These are phyloP conservation scores for Scelioninae gen. 1 DNA, from an alignment of 2,888 invertebrate genomes.

Conservation along the genomic window DNA sequence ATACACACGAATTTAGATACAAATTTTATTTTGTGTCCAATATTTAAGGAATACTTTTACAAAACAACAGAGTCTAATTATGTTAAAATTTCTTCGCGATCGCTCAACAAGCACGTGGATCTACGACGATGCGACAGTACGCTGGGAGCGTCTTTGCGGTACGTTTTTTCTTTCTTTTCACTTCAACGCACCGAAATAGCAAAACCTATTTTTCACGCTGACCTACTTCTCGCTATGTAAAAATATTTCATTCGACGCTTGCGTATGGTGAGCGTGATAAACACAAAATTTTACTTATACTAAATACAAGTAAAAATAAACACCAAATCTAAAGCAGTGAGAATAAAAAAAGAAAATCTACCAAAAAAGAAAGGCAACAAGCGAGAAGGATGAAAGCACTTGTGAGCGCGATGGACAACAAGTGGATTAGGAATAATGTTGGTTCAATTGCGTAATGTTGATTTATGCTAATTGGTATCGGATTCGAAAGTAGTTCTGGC, in stretches of 20 bases:
- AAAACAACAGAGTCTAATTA: too few species aligned
- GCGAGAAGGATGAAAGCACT: too few species aligned
- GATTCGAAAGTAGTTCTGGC: conserved; percentile 52
- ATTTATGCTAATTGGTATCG: conserved; percentile 34
- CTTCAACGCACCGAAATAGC: conserved; percentile 58
- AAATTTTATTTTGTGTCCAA: too few species aligned
- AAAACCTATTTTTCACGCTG: conserved; percentile 63
- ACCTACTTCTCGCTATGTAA: conserved; percentile 52
- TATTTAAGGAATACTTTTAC: too few species aligned
- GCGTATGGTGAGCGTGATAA: conserved; percentile 17
- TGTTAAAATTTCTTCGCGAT: too few species aligned
- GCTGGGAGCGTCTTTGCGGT: conserved; percentile 38
- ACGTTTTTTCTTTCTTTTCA: conserved; percentile 55
- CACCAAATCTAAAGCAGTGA: background rate
- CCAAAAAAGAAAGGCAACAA: background rate
- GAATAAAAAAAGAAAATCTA: background rate
- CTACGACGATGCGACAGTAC: conserved; percentile 1
- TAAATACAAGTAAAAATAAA: conserved; percentile 1
- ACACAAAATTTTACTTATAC: background rate
- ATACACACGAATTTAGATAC: too few species aligned
- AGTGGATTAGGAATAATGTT: conserved; percentile 39
- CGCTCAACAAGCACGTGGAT: conserved; percentile 42
- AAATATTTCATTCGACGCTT: conserved; percentile 48
- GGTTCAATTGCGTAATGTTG: conserved; percentile 39
- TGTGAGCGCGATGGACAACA: conserved; percentile 6